Percentiles rank a stretch among this genome's conserved stretches.
Evolutionary conservation across 2,113 vertebrate species (phyloP).

Genomic region (Stegostoma tigrinum): DNA sequence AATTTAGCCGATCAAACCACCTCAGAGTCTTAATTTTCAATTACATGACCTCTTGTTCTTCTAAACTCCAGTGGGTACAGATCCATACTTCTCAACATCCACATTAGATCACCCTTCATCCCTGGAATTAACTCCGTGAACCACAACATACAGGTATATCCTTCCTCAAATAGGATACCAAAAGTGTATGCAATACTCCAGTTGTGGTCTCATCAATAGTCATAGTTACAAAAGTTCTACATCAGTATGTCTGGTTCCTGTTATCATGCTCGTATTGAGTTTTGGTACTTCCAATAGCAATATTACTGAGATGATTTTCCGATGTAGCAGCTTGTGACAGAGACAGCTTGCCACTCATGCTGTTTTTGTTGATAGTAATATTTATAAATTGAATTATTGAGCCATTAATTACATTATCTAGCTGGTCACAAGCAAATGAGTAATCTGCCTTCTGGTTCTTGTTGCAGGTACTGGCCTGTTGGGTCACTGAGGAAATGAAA

Average conservation of each 20-base stretch:
- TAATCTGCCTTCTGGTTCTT: neutral
- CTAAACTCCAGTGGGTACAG: neutral
- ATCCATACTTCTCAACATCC: neutral
- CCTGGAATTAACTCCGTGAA: neutral
- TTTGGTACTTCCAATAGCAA: no score
- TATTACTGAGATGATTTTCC: neutral
- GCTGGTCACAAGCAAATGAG: neutral
- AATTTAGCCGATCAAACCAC: neutral
- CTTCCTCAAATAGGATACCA: neutral
- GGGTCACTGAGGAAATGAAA: slow-evolving; percentile 10
- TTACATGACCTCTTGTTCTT: neutral
- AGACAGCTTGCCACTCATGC: neutral
- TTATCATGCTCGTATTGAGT: neutral
- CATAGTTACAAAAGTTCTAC: neutral
- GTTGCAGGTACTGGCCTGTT: slow-evolving; percentile 28
- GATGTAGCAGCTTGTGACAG: neutral
- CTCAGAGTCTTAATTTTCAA: neutral
- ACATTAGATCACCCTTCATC: neutral
- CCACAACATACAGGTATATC: neutral
- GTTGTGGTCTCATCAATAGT: neutral
- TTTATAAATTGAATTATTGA: neutral
- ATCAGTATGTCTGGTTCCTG: neutral
- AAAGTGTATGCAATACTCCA: neutral
- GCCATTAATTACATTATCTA: neutral
- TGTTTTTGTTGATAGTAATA: neutral